Conservation (phyloP, 1,140 invertebrate genomes). For the Anthonomus grandis region DNA sequence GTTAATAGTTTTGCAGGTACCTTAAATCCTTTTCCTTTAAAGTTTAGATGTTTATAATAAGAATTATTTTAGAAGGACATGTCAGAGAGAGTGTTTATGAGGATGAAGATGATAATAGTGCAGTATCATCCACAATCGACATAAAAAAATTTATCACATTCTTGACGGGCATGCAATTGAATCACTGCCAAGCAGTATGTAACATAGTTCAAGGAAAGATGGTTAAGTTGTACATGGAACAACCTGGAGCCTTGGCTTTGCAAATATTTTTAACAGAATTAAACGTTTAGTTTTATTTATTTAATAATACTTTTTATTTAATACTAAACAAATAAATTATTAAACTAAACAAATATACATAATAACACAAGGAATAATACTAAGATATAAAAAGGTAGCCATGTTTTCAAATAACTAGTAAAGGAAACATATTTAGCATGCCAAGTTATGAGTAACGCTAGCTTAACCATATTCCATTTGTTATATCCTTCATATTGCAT, state of each 20-base stretch:
- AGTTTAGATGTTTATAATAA: neutral
- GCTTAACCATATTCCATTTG: slow-evolving; percentile 92
- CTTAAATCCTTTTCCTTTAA: too few relatives aligned
- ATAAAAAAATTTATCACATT: slow-evolving; percentile 48
- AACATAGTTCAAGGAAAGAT: slow-evolving; percentile 48
- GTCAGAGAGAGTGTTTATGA: neutral
- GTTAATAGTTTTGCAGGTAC: slow-evolving; percentile 57
- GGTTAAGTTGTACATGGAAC: slow-evolving; percentile 46
- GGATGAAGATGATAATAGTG: slow-evolving; percentile 25
- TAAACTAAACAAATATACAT: slow-evolving; percentile 8
- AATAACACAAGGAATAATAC: slow-evolving; percentile 22
- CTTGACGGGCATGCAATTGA: slow-evolving; percentile 45
- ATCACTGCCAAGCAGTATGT: slow-evolving; percentile 41
- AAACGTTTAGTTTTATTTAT: slow-evolving; percentile 25
- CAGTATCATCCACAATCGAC: slow-evolving; percentile 39
- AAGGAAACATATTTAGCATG: slow-evolving; percentile 83
- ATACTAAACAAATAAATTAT: too few relatives aligned
- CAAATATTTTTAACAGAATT: slow-evolving; percentile 46
- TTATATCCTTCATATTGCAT: slow-evolving; percentile 81
- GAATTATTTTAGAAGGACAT: neutral
- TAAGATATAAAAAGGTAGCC: slow-evolving; percentile 78
- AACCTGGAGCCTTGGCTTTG: slow-evolving; percentile 39
- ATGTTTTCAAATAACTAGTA: slow-evolving; percentile 77
- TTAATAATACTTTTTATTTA: neutral
- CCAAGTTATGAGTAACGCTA: slow-evolving; percentile 75